A percentile compares a stretch with the other conserved stretches of the same genome.
Conservation (phyloP, 2,113 vertebrate genomes). For the Syngnathoides biaculeatus region DNA sequence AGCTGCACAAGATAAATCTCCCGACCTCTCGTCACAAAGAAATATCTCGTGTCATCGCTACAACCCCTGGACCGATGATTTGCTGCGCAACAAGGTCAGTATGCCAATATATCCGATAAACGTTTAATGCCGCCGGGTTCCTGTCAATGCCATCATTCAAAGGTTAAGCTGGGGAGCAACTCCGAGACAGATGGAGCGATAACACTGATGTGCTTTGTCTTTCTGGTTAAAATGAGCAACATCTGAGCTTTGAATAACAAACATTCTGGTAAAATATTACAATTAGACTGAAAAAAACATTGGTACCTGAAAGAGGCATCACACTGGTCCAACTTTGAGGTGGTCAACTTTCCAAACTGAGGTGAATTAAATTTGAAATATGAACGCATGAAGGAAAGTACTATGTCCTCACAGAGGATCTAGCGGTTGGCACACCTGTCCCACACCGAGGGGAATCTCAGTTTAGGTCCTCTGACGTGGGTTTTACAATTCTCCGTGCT, state of each 20-base stretch:
- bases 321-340: too few species aligned
- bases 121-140: constrained; percentile 22
- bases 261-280: neutral
- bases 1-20: constrained; percentile 28
- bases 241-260: neutral
- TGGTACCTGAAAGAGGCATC: too few species aligned
- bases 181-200: constrained; percentile 10
- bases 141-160: constrained; percentile 12
- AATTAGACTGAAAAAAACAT: too few species aligned
- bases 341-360: too few species aligned
- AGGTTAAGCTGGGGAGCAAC: constrained; percentile 5
- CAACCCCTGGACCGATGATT: constrained; percentile 44
- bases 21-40: constrained; percentile 39
- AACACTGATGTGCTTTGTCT: constrained; percentile 4
- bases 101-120: constrained; percentile 33
- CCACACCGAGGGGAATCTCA: too few species aligned
- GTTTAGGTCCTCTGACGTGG: too few species aligned
- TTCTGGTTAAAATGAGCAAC: constrained; percentile 8
- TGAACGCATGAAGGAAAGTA: too few species aligned
- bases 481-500: too few species aligned
- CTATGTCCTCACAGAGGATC: too few species aligned
- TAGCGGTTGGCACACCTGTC: too few species aligned
- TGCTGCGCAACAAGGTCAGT: constrained; percentile 42
- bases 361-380: too few species aligned
- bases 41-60: constrained; percentile 36